phyloP scores from a whole-genome alignment of 2,113 vertebrate genomes.

The Pollimyrus isidori region DNA sequence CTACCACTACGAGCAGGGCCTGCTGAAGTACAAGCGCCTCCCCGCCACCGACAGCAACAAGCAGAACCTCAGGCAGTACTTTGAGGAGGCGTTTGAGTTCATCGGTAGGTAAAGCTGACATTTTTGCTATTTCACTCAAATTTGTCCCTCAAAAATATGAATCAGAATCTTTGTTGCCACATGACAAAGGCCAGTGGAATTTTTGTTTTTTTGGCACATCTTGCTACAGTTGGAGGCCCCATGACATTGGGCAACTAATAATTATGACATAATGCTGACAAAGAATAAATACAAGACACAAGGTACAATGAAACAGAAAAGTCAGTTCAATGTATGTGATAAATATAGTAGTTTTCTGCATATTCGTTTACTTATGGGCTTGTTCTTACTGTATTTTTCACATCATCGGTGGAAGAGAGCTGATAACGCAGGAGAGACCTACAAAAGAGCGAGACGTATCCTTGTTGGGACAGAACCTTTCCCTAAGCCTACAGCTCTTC shows the following conservation, averaged over 20 bases:
- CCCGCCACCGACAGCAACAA: conserved; percentile 98
- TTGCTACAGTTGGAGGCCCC: background rate
- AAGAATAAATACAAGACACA: background rate
- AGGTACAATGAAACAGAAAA: background rate
- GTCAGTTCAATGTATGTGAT: background rate
- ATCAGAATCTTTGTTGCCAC: background rate
- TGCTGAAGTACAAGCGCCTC: conserved; percentile 89
- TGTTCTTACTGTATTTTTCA: background rate
- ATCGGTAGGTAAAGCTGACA: conserved; percentile 70
- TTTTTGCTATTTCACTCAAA: background rate
- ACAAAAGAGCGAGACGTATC: background rate
- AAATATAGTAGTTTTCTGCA: background rate
- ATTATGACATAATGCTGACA: background rate
- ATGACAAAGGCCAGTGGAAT: background rate
- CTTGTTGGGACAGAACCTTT: background rate
- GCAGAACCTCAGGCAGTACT: conserved; percentile 98
- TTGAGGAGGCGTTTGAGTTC: conserved; percentile 98
- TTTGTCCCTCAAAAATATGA: background rate
- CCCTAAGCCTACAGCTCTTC: background rate
- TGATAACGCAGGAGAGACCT: background rate
- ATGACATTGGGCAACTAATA: background rate
- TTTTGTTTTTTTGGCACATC: background rate
- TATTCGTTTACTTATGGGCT: background rate
- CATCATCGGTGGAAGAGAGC: background rate
- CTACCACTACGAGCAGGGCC: conserved; percentile 85